Conservation (phyloP, 1,140 invertebrate species). For the Nephila pilipes region DNA sequence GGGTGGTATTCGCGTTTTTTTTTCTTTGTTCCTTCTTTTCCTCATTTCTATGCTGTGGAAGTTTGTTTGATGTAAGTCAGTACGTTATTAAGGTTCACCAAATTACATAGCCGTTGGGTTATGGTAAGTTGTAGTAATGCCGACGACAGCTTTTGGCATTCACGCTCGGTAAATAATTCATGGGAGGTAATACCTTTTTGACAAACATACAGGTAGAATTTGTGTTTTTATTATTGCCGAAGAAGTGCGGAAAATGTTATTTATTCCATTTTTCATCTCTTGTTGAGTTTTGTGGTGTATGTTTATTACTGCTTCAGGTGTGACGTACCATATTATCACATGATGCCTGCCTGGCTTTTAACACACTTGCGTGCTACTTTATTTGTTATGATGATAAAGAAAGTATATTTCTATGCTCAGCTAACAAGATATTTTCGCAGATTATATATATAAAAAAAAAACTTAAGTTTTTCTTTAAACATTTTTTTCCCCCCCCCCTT, state of each 20-base stretch:
- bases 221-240: background rate
- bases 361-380: background rate
- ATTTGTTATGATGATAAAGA: background rate
- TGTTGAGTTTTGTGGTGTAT: background rate
- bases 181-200: constrained; percentile 2
- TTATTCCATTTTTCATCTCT: background rate
- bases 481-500: no score
- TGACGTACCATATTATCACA: background rate
- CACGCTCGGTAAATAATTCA: constrained; percentile 21
- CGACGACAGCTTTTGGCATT: constrained; percentile 16
- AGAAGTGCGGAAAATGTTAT: background rate
- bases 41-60: background rate
- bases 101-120: constrained; percentile 31
- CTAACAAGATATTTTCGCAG: background rate
- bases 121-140: background rate
- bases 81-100: background rate
- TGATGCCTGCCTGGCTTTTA: background rate
- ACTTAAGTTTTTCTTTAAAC: no score
- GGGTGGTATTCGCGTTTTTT: constrained; percentile 58
- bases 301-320: background rate
- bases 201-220: background rate
- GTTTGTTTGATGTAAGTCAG: constrained; percentile 42
- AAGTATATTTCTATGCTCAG: background rate
- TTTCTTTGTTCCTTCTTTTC: background rate
- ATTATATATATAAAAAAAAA: no score